Evolutionary conservation across 2,888 invertebrate species (phyloP), one percentile per base, ranked within the genome.

Genomic region (Hirtodrosophila histrioides): DNA sequence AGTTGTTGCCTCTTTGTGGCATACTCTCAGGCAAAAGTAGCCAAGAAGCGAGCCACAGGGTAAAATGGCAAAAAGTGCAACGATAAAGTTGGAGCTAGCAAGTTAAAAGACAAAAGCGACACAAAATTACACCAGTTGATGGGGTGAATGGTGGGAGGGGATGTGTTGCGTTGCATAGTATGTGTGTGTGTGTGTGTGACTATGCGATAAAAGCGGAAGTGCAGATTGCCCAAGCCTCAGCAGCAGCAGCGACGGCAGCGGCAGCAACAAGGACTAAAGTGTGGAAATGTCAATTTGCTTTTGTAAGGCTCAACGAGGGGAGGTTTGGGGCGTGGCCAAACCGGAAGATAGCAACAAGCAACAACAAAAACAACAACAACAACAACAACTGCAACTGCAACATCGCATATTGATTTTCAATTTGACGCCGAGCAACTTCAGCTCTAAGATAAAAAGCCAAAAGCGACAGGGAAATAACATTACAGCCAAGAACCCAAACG

Each of bases 381-480:
- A 54, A 45, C 65, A 44, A 48, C 55, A 54, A 1, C 27, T 45
- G 36, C 65, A 55, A 60, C 64, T 50, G 40, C 75, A 75, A 51
- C 64, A 77, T 46, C 65, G 62, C 53, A 68, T 88, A 88, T 88
- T 82, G 88, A 89, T 88, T 88, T 89, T 88, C 88, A 89, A 88
- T 88, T 88, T 88, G 73, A 69, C 57, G 69, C 36, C 64, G 57
- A 56, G 64, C 57, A 46, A 66, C 67, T 61, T 58, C 50, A 41
- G 27, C 8, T 37, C 11, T 54, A 58, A 66, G 66, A 72, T 61
- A 71, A 83, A 65, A 64, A 61, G 56, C 29, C 50, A 66, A 63
- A 31, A 45, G 36, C 45, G 55, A 61, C 54, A 64, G 33, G 55
- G 57, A 68, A 63, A 64, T 61, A 43, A 12, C 57, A 70, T 74